A percentile compares a stretch with the other conserved stretches of the same genome.
These are phyloP conservation scores for Cepphus grylle DNA, from an alignment of 2,113 vertebrate species.

Conservation along the genomic window DNA sequence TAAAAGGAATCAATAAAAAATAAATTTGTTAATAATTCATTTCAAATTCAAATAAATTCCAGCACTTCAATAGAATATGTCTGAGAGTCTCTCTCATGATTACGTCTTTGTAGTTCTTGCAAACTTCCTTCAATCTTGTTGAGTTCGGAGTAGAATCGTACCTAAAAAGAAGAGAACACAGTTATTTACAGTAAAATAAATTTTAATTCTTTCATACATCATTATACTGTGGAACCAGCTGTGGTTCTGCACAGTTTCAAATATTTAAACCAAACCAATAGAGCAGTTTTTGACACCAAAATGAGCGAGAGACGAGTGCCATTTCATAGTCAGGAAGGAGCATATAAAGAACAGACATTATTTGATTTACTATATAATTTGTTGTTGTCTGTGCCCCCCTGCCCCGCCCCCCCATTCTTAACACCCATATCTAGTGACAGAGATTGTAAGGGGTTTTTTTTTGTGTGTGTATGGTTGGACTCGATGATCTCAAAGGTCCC, in stretches of 20 bases:
- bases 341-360: not conserved
- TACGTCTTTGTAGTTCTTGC: slow-evolving; percentile 77
- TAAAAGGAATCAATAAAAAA: slow-evolving; percentile 60
- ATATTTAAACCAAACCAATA: not conserved
- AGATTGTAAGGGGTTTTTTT: too few species aligned
- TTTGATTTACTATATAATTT: not conserved
- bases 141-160: slow-evolving; percentile 87
- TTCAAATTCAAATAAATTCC: slow-evolving; percentile 83
- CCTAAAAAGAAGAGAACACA: slow-evolving; percentile 66
- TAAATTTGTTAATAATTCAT: slow-evolving; percentile 56
- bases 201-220: not conserved
- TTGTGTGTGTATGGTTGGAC: too few species aligned
- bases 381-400: not conserved
- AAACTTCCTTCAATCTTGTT: slow-evolving; percentile 93
- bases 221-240: not conserved
- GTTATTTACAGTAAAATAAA: not conserved
- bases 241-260: not conserved
- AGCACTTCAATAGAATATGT: slow-evolving; percentile 93
- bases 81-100: slow-evolving; percentile 68
- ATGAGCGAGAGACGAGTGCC: not conserved
- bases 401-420: not conserved
- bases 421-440: not conserved
- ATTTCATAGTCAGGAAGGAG: not conserved
- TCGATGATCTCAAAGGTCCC: too few species aligned
- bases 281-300: not conserved